Base-by-base conservation (phyloP, 2,797 vertebrate species). In the Cyclura pinguis region DNA sequence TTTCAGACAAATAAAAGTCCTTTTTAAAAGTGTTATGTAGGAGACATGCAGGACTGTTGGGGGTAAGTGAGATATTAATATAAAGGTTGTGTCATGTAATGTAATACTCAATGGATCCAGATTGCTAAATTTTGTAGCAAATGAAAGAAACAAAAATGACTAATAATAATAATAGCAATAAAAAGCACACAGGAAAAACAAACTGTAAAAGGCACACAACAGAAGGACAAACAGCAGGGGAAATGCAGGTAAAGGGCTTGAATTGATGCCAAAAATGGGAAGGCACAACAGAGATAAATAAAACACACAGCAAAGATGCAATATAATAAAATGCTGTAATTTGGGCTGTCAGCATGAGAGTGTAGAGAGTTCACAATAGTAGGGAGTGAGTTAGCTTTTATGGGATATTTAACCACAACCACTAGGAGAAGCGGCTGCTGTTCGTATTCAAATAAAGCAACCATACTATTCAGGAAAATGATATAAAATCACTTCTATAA, bases 271-370 rank as follows among this genome's bases (percentile, higher is more conserved):
- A 87, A 89, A 95, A 96, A 90, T 86, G 88, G 85, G 84, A 95
- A 92, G 91, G 89, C 91, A 93, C 93, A 95, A 95, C 94, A 94
- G 96, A 96, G 95, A 96, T 97, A 97, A 96, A 97, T 95, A 97
- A 97, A 97, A 96, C 93, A 95, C 92, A 95, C 81, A 89, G 93
- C 92, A 95, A 97, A 97, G 95, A 96, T 95, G 90, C 95, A 97
- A 95, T 96, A 97, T 96, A 97, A 97, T 96, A 97, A 97, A 97
- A 96, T 91, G 95, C 96, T 97, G 95, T 97, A 95, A 97, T 97
- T 96, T 97, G 94, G 77, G 62, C 91, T 96, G 94, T 93, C 97
- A 97, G 96, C 95, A 59, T 96, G 96, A 96, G 91, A 55, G 84
- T 72, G 73, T 90, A 93, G 92, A 86, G 92, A 95, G 92, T 95